Evolutionary conservation across 2,888 invertebrate genomes (phyloP), one percentile per base, ranked within the genome.

Genomic region (Drosophila paranaensis): DNA sequence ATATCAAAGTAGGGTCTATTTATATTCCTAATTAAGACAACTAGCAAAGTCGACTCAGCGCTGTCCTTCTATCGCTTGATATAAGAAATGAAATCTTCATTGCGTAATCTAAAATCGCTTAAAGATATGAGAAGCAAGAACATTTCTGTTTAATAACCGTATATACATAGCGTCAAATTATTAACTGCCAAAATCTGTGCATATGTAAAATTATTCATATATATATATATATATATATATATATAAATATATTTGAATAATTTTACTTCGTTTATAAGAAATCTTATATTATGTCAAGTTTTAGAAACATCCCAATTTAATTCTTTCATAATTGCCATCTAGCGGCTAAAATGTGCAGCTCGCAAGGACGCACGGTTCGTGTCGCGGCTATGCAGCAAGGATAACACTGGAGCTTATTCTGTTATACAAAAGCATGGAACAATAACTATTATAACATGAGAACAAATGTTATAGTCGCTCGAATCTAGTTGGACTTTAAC

Each of bases 351-450:
- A 2, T 30, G 11, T 11, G 39, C 27, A 63, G 27, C 16, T 58
- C 27, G n/a, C 39, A 62, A 77, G 77, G 77, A 77, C 50, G 30
- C 33, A n/a, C 6, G 77, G 77, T 77, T 77, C 30, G 14, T 39
- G 60, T 37, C 71, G 45, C 27, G 13, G 39, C 62, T 77, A 62
- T 39, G 25, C 43, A 46, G 71, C 64, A 74, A 77, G 77, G 77
- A 77, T 65, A 60, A 56, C 13, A 9, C 16, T 16, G 6, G 2
- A 39, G 43, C 30, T 60, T 58, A 39, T 57, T 5, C 6, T 37
- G 9, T n/a, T 30, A 57, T 64, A 68, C 62, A 60, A 68, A 39
- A 60, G 40, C 11, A 25, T 2, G 25, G 5, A n/a, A 25, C 10
- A 46, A n/a, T 9, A 42, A 6, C 0, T 51, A 16, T 1, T 16